Percentiles rank a stretch among this genome's conserved stretches.
These are phyloP conservation scores for Anguilla megastoma DNA, from an alignment of 2,797 vertebrate species.

Conservation along the genomic window DNA sequence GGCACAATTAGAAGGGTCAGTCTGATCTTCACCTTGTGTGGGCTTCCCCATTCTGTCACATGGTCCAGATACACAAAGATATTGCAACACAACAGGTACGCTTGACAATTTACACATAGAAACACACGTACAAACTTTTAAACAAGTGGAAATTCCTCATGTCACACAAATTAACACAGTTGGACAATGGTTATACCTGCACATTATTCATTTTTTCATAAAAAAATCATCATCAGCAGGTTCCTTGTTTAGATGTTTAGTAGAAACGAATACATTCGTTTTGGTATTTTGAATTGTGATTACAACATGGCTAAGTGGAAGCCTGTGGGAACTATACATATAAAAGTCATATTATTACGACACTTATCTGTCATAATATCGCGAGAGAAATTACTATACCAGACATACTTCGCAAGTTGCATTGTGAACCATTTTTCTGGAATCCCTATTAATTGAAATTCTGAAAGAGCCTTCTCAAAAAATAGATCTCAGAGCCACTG, in stretches of 20 bases:
- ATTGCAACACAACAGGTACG: constrained; percentile 55
- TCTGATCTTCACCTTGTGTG: no score
- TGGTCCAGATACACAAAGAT: constrained; percentile 79
- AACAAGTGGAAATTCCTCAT: no score
- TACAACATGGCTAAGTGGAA: neutral
- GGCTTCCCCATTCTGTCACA: constrained; percentile 55
- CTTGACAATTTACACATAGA: no score
- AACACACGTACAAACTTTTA: no score
- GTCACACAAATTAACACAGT: no score
- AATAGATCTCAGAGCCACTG: neutral
- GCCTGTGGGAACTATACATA: neutral
- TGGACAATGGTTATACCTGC: no score
- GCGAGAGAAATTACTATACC: neutral
- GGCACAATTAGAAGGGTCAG: no score
- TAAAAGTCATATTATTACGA: neutral
- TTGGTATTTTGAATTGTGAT: neutral
- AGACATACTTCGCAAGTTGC: neutral
- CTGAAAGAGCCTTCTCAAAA: neutral
- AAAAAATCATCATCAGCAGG: no score
- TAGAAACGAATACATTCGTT: neutral
- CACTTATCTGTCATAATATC: neutral
- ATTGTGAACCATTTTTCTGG: neutral
- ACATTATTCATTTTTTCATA: no score
- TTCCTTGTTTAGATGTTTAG: no score
- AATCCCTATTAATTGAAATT: neutral